phyloP scores from a whole-genome alignment of 1,140 invertebrate genomes.

The Anoplolepis gracilipes region DNA sequence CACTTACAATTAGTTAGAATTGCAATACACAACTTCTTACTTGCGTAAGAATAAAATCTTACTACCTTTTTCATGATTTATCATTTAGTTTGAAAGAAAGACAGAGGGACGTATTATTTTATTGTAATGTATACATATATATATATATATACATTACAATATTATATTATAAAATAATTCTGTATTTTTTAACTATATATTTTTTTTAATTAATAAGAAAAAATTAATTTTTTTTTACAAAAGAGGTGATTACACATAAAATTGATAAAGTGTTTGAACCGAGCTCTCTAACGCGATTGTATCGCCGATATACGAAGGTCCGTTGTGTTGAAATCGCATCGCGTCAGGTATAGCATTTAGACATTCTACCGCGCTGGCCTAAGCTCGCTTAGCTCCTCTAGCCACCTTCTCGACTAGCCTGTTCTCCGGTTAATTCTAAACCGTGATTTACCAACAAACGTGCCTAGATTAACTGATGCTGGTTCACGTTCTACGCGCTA shows the following conservation, averaged over 20 bases:
- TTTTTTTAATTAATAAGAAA: background rate
- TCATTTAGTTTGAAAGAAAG: background rate
- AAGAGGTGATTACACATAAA: background rate
- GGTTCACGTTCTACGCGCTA: slow-evolving; percentile 57
- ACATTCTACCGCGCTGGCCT: slow-evolving; percentile 78
- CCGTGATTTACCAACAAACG: slow-evolving; percentile 84
- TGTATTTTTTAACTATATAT: no score
- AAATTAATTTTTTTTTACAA: background rate
- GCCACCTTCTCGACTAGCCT: slow-evolving; percentile 78
- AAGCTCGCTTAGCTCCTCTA: slow-evolving; percentile 83
- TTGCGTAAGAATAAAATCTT: background rate
- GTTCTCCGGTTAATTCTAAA: slow-evolving; percentile 82
- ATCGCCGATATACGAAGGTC: background rate
- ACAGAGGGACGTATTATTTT: background rate
- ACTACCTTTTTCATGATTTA: background rate
- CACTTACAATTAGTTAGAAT: background rate
- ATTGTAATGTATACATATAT: no score
- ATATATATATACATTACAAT: background rate
- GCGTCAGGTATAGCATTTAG: slow-evolving; percentile 79
- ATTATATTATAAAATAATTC: background rate
- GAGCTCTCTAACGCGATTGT: background rate
- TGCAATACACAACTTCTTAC: background rate
- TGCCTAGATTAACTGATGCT: slow-evolving; percentile 68
- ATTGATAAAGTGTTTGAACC: background rate
- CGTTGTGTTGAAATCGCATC: slow-evolving; percentile 16